These are phyloP conservation scores for Trichechus manatus DNA, from an alignment of 2,113 vertebrate genomes.

Conservation along the genomic window DNA sequence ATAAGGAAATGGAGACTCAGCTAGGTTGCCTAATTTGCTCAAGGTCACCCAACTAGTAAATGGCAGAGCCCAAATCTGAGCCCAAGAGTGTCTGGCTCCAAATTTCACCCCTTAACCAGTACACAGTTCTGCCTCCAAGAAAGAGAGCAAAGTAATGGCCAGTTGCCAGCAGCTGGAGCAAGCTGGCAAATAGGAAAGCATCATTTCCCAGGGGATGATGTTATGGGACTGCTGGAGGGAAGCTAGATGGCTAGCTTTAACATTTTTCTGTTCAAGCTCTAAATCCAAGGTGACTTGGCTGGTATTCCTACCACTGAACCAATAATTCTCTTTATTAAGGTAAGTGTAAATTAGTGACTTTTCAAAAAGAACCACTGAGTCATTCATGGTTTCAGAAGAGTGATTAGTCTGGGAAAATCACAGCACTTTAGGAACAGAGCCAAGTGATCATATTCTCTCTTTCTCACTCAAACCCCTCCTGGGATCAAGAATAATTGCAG, in stretches of 20 bases:
- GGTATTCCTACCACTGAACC: neutral
- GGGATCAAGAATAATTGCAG: neutral
- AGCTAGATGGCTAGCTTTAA: neutral
- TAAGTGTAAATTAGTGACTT: slow-evolving; percentile 53
- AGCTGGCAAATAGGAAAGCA: neutral
- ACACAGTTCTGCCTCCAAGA: neutral
- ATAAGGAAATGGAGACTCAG: neutral
- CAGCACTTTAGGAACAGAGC: neutral
- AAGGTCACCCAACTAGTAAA: slow-evolving; percentile 14
- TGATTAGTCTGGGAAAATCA: slow-evolving; percentile 50
- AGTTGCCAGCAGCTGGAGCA: neutral
- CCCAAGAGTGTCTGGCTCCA: neutral
- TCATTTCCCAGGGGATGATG: neutral
- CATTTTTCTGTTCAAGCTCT: neutral
- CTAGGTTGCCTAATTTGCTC: neutral
- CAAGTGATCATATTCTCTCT: neutral
- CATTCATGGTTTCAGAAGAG: neutral
- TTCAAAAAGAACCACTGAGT: slow-evolving; percentile 30
- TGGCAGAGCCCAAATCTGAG: neutral
- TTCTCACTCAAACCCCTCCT: neutral
- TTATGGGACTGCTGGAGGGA: neutral
- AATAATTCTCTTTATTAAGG: slow-evolving; percentile 16
- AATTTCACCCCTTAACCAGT: neutral
- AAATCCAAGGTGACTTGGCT: slow-evolving; percentile 28
- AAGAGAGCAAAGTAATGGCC: neutral